phyloP scores from a whole-genome alignment of 2,797 vertebrate genomes.

The Hylomyscus alleni region DNA sequence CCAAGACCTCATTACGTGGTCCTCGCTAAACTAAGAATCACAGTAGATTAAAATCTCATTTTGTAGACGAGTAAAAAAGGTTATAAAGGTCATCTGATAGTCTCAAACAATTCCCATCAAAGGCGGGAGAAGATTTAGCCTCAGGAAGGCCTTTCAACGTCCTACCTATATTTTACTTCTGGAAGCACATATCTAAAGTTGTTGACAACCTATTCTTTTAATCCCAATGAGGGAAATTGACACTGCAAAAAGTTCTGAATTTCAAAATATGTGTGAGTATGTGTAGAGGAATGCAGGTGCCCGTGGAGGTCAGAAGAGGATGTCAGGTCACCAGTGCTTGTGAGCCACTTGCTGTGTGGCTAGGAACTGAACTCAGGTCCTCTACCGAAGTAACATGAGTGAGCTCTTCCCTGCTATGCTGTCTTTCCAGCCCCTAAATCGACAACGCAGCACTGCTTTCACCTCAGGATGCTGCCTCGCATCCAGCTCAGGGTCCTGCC shows the following conservation, averaged over 20 bases:
- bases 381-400: background rate
- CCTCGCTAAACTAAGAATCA: background rate
- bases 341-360: background rate
- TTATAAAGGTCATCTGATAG: background rate
- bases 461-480: background rate
- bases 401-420: too few species aligned
- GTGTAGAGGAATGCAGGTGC: background rate
- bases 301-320: too few species aligned
- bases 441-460: background rate
- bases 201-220: background rate
- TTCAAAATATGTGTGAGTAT: background rate
- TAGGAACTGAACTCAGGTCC: background rate
- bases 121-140: background rate
- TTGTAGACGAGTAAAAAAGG: constrained; percentile 35
- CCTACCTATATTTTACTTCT: background rate
- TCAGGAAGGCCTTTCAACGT: background rate
- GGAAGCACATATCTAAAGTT: background rate
- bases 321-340: background rate
- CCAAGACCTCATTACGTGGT: background rate
- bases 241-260: background rate
- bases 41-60: background rate
- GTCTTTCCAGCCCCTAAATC: background rate
- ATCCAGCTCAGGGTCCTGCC: background rate
- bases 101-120: background rate
- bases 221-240: background rate